Evolutionary conservation across 2,888 invertebrate species (phyloP), one percentile per base, ranked within the genome.

Genomic region (Sabatieria punctata): DNA sequence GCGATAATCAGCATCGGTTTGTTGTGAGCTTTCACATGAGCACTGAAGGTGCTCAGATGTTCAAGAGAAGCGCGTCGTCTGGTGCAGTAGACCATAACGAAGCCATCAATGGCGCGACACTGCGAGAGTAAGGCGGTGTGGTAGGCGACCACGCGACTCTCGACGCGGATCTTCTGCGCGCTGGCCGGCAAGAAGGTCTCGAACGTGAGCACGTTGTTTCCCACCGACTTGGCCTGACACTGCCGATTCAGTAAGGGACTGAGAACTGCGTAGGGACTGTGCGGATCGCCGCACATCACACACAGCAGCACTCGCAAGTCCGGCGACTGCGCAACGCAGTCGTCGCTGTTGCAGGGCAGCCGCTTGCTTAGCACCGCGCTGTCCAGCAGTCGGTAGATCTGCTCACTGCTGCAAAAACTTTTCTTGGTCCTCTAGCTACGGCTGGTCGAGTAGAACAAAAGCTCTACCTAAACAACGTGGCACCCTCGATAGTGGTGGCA

Each of bases 261-360:
- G 47, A 93, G 72, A 46, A 89, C 83, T 51, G 83, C 80, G 66
- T 88, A 88, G 39, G 85, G 79, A 0, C 83, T 81, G 65, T 80
- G 89, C 1, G 85, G 84, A 68, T 93, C 91, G 45, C 88, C 89
- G 69, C 93, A 93, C 69, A 89, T 86, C 78, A 89, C 81, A 68
- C 88, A 89, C 76, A 93, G 57, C 30, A 61, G 55, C 25, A 66
- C 56, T 48, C 65, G 78, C 57, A 80, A 74, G 67, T 81, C 80
- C 54, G 80, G 78, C n/a, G n/a, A n/a, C n/a, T n/a, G n/a, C n/a
- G n/a, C n/a, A n/a, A n/a, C n/a, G n/a, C n/a, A n/a, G n/a, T n/a
- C 38, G 6, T 38, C 38, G 19, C 38, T 21, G n/a, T 21, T n/a
- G 8, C 6, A 8, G n/a, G 19, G 8, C 6, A 8, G 38, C 19